Conservation (phyloP, 2,113 vertebrate species). For the Ornithorhynchus anatinus region DNA sequence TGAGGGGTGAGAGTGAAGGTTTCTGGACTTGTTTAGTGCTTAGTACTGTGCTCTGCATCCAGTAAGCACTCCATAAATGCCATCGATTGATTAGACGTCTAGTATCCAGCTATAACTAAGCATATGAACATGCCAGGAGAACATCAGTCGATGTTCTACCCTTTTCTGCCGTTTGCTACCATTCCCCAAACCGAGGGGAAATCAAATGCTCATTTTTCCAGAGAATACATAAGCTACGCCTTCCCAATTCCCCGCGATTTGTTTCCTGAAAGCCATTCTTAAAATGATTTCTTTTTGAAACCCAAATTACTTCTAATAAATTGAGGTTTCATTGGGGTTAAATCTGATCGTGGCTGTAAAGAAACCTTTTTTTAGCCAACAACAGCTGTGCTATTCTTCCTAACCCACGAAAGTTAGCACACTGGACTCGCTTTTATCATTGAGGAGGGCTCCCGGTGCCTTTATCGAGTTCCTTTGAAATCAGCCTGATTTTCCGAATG, state of each 20-base stretch:
- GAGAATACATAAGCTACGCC: not conserved
- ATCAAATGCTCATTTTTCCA: slow-evolving; percentile 1
- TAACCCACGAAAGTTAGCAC: slow-evolving; percentile 15
- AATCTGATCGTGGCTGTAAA: not conserved
- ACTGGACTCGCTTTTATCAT: slow-evolving; percentile 28
- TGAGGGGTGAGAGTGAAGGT: slow-evolving; percentile 34
- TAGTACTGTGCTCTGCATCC: too few relatives aligned
- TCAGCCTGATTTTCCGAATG: slow-evolving; percentile 19
- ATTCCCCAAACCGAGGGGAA: not conserved
- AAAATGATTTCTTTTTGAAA: slow-evolving; percentile 30
- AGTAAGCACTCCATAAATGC: too few relatives aligned
- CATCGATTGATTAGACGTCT: slow-evolving; percentile 14
- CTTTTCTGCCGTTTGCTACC: not conserved
- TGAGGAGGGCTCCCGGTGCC: slow-evolving; percentile 9
- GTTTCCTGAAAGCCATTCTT: slow-evolving; percentile 6
- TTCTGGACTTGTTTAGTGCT: too few relatives aligned
- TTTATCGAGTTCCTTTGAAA: slow-evolving; percentile 23
- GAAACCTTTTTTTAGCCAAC: slow-evolving; percentile 34
- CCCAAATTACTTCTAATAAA: slow-evolving; percentile 28
- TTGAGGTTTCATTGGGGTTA: not conserved
- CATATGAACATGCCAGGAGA: not conserved
- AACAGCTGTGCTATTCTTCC: slow-evolving; percentile 42
- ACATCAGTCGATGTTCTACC: not conserved
- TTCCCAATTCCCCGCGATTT: too few relatives aligned
- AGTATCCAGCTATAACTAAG: slow-evolving; percentile 18